A percentile compares a stretch with the other conserved stretches of the same genome.
These are phyloP conservation scores for Scarus forsteni DNA, from an alignment of 2,797 vertebrate species.

Conservation along the genomic window DNA sequence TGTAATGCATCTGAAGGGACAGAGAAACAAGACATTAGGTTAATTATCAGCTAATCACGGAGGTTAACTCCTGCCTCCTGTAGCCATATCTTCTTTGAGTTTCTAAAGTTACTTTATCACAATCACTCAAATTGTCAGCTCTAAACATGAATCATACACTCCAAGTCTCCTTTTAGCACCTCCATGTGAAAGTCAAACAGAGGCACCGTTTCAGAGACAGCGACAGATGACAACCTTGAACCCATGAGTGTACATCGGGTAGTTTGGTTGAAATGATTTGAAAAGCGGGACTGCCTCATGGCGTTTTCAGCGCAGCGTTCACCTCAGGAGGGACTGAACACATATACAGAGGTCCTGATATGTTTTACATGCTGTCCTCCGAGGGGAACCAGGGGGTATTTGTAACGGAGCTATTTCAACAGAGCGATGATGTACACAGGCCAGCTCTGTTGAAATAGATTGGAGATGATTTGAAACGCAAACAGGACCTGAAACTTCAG, in stretches of 20 bases:
- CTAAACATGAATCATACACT: slow-evolving; percentile 63
- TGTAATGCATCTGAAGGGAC: slow-evolving; percentile 30
- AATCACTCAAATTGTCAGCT: slow-evolving; percentile 65
- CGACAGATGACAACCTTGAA: slow-evolving; percentile 78
- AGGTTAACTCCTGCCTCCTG: slow-evolving; percentile 17
- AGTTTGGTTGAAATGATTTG: slow-evolving; percentile 54
- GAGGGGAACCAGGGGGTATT: slow-evolving; percentile 63
- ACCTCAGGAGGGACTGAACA: slow-evolving; percentile 75
- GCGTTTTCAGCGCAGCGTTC: slow-evolving; percentile 54
- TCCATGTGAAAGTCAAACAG: slow-evolving; percentile 72
- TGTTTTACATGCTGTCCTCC: slow-evolving; percentile 79
- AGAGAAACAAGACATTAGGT: slow-evolving; percentile 25
- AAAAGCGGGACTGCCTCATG: slow-evolving; percentile 51
- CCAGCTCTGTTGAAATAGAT: slow-evolving; percentile 75
- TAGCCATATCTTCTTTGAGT: slow-evolving; percentile 55
- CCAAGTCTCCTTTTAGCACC: slow-evolving; percentile 77
- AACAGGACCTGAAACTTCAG: slow-evolving; percentile 57
- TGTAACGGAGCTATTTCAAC: slow-evolving; percentile 69
- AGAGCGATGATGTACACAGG: slow-evolving; percentile 74
- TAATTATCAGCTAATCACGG: slow-evolving; percentile 58
- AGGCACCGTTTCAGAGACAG: slow-evolving; percentile 41
- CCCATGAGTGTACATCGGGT: slow-evolving; percentile 41
- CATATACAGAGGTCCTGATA: slow-evolving; percentile 77
- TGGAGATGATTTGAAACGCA: slow-evolving; percentile 78
- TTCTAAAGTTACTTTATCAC: slow-evolving; percentile 66